A percentile compares a stretch with the other conserved stretches of the same genome.
Evolutionary conservation across 2,888 invertebrate species (phyloP).

Genomic region (Ornithoptera priamus): DNA sequence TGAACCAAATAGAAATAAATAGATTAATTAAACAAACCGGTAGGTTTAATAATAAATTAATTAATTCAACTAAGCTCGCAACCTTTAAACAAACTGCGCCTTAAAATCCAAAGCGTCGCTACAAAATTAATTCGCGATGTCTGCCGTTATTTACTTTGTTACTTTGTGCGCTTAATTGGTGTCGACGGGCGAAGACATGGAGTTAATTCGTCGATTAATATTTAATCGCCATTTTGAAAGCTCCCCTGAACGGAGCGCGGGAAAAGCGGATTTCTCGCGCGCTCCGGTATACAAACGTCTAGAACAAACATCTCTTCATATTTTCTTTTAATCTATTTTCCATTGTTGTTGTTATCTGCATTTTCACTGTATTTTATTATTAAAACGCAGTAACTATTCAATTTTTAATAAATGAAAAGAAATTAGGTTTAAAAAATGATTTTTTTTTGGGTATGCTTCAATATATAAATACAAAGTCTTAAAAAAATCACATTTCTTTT

Average conservation of each 20-base stretch:
- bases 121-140: slow-evolving; percentile 71
- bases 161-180: slow-evolving; percentile 78
- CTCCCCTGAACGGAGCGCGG: slow-evolving; percentile 30
- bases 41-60: slow-evolving; percentile 20
- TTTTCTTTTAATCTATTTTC: slow-evolving; percentile 14
- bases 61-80: slow-evolving; percentile 33
- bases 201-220: slow-evolving; percentile 78
- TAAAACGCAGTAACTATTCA: not conserved
- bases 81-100: slow-evolving; percentile 67
- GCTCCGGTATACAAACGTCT: slow-evolving; percentile 16
- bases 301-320: slow-evolving; percentile 25
- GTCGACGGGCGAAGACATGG: slow-evolving; percentile 67
- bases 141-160: slow-evolving; percentile 71
- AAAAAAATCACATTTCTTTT: no score
- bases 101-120: slow-evolving; percentile 50
- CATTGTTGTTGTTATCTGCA: not conserved
- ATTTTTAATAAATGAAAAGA: not conserved
- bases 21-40: slow-evolving; percentile 15
- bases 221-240: slow-evolving; percentile 60
- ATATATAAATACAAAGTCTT: no score
- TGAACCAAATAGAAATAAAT: not conserved
- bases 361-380: not conserved
- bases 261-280: slow-evolving; percentile 24
- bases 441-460: no score
- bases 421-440: no score